Percentiles rank a stretch among this genome's conserved stretches.
phyloP scores from a whole-genome alignment of 2,888 invertebrate genomes.

The Watsonalla cultraria region DNA sequence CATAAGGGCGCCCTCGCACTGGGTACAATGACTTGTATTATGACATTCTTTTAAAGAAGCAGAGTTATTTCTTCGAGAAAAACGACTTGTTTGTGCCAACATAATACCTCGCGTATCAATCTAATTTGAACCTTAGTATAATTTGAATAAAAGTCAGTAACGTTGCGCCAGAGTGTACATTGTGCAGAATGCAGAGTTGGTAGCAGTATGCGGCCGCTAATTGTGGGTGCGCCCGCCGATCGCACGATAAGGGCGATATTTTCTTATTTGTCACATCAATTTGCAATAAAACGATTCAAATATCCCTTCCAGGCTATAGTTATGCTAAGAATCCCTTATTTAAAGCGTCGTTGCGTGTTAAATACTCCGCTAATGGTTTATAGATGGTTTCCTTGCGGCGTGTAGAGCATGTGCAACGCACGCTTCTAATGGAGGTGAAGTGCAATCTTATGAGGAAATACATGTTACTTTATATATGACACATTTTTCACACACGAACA shows the following conservation, averaged over 20 bases:
- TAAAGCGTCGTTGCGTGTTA: not conserved
- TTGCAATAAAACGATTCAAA: not conserved
- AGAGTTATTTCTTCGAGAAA: not conserved
- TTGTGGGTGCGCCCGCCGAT: conserved; percentile 9
- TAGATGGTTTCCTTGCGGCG: too few species aligned
- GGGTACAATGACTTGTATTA: not conserved
- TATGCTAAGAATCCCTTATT: not conserved
- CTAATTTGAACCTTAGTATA: not conserved
- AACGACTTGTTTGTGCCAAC: not conserved
- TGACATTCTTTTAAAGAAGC: not conserved
- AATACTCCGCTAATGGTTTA: not conserved
- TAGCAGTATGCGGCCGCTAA: conserved; percentile 14
- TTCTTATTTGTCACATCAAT: not conserved
- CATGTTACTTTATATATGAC: too few species aligned
- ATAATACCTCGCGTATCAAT: not conserved
- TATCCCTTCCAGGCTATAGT: not conserved
- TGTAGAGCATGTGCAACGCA: too few species aligned
- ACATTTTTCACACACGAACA: too few species aligned
- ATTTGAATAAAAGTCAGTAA: not conserved
- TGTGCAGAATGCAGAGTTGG: conserved; percentile 7
- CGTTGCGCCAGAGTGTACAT: too few species aligned
- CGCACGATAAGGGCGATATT: not conserved
- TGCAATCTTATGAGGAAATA: too few species aligned
- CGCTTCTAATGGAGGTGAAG: too few species aligned
- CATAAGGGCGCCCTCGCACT: not conserved